Evolutionary conservation across 2,888 invertebrate species (phyloP).

Genomic region (Theodoxus fluviatilis): DNA sequence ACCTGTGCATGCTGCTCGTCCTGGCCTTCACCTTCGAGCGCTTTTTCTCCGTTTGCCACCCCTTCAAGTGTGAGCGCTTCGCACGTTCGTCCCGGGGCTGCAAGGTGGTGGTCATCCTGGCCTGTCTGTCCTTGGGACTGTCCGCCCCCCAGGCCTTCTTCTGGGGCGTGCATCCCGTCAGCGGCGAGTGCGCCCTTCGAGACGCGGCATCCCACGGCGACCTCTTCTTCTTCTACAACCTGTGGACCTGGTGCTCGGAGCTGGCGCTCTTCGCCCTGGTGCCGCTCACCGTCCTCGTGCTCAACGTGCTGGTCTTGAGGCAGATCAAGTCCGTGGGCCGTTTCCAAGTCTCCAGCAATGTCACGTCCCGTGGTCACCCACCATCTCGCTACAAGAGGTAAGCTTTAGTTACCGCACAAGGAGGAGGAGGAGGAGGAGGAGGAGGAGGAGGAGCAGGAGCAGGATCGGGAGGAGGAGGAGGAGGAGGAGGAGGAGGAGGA

Average conservation of each 20-base stretch:
- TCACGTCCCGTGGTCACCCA: too few relatives aligned
- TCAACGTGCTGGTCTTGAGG: conserved; percentile 50
- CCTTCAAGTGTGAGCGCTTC: conserved; percentile 55
- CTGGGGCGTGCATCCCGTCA: conserved; percentile 48
- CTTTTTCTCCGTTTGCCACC: conserved; percentile 55
- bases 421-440: too few relatives aligned
- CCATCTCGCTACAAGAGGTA: too few relatives aligned
- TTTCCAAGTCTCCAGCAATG: conserved; percentile 30
- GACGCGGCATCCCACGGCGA: conserved; percentile 33
- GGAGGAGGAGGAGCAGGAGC: too few relatives aligned
- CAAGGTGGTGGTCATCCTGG: conserved; percentile 48
- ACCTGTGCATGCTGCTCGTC: conserved; percentile 59
- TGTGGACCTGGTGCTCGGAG: conserved; percentile 51
- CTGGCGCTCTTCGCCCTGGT: conserved; percentile 47
- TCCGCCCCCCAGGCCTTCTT: conserved; percentile 57
- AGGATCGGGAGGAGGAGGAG: too few relatives aligned
- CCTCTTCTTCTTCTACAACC: conserved; percentile 37
- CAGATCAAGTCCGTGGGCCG: conserved; percentile 34
- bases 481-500: too few relatives aligned
- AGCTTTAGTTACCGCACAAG: too few relatives aligned
- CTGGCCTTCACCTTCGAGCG: conserved; percentile 61
- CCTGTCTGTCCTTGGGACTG: conserved; percentile 41
- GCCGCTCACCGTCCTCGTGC: conserved; percentile 45
- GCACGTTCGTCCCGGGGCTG: conserved; percentile 52
- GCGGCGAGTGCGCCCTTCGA: conserved; percentile 36